phyloP scores from a whole-genome alignment of 2,888 invertebrate genomes.

The Nineta flava region DNA sequence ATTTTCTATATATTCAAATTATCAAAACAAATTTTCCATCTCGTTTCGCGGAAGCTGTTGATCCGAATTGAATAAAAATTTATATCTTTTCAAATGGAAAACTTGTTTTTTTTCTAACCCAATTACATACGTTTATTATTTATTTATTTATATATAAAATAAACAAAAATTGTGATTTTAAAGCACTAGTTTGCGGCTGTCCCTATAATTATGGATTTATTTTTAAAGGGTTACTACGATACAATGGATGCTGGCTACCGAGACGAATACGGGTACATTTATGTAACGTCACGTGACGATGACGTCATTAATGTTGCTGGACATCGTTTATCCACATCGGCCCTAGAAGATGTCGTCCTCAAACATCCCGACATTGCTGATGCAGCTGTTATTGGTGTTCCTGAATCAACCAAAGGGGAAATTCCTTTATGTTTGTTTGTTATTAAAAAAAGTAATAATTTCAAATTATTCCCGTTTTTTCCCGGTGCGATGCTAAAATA shows the following conservation, averaged over 20 bases:
- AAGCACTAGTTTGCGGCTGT: no score
- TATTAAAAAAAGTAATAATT: slow-evolving; percentile 39
- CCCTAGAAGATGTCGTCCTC: slow-evolving; percentile 78
- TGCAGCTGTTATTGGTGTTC: slow-evolving; percentile 79
- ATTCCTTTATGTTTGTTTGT: slow-evolving; percentile 80
- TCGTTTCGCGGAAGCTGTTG: background rate
- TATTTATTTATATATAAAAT: no score
- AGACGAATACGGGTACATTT: slow-evolving; percentile 69
- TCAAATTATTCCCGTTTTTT: background rate
- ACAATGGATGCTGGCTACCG: slow-evolving; percentile 90
- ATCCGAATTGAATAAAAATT: slow-evolving; percentile 1
- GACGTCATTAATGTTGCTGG: slow-evolving; percentile 94
- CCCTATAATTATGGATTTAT: background rate
- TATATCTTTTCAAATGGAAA: no score
- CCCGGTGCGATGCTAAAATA: background rate
- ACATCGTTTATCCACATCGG: slow-evolving; percentile 76
- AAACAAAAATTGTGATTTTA: no score
- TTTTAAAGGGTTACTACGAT: slow-evolving; percentile 67
- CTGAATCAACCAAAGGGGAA: slow-evolving; percentile 79
- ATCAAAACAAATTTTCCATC: background rate
- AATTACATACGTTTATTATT: no score
- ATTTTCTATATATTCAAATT: background rate
- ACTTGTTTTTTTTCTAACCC: no score
- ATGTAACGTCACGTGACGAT: slow-evolving; percentile 81
- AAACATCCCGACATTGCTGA: slow-evolving; percentile 76